A percentile compares a stretch with the other conserved stretches of the same genome.
phyloP scores from a whole-genome alignment of 2,797 vertebrate species.

The Neosilurus mollespiculum region DNA sequence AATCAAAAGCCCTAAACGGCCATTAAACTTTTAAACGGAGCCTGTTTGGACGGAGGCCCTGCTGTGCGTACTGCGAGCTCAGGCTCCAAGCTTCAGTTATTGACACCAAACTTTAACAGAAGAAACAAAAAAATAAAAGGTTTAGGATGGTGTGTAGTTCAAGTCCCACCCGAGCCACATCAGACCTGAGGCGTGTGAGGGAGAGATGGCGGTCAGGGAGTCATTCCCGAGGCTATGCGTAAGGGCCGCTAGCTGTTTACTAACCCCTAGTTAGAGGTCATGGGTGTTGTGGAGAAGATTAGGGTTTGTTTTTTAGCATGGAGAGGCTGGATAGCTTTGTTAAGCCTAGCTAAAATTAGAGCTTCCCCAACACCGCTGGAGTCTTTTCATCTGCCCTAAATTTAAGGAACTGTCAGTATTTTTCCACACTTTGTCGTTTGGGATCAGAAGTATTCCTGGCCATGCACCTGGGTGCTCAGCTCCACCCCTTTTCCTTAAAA shows the following conservation, averaged over 20 bases:
- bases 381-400: not conserved
- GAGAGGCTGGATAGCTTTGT: not conserved
- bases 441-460: not conserved
- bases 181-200: not conserved
- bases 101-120: not conserved
- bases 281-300: not conserved
- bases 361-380: not conserved
- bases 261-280: not conserved
- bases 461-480: not conserved
- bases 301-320: not conserved
- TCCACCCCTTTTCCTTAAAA: not conserved
- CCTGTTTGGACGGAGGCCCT: slow-evolving; percentile 11
- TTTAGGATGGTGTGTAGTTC: no score
- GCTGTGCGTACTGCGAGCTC: not conserved
- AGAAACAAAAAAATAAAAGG: not conserved
- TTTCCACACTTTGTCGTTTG: not conserved
- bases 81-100: not conserved
- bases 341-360: not conserved
- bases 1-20: not conserved
- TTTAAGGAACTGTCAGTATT: not conserved
- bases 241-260: not conserved
- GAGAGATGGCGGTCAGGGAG: not conserved
- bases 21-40: not conserved
- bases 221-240: slow-evolving; percentile 13
- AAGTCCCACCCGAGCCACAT: not conserved